Conservation (phyloP, 2,888 invertebrate species). For the Vesta saturnalis region DNA sequence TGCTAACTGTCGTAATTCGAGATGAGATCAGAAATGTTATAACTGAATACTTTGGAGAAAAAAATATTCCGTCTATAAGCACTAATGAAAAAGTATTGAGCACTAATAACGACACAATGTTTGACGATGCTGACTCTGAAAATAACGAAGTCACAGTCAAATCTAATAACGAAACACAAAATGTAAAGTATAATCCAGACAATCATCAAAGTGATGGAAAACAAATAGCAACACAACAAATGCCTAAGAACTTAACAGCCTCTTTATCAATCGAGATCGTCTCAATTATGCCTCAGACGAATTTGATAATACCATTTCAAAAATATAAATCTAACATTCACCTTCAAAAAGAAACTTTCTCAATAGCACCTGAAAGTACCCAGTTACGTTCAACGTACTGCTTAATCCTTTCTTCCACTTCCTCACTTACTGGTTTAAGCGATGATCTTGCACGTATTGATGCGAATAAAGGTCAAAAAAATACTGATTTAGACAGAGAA, state of each 20-base stretch:
- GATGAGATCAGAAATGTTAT: conserved; percentile 4
- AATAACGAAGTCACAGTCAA: too few relatives aligned
- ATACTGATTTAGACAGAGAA: too few relatives aligned
- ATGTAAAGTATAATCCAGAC: too few relatives aligned
- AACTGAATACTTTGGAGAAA: background rate
- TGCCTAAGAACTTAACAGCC: too few relatives aligned
- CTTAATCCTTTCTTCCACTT: background rate
- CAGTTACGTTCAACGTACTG: background rate
- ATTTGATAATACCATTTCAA: too few relatives aligned
- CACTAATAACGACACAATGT: too few relatives aligned
- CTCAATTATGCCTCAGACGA: background rate
- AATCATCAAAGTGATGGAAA: too few relatives aligned
- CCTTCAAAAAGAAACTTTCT: background rate
- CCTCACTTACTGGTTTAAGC: background rate
- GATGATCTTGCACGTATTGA: too few relatives aligned
- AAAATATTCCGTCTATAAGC: background rate
- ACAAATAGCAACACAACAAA: too few relatives aligned
- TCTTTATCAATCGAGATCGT: background rate
- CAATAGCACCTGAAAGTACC: background rate
- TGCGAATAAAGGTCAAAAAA: too few relatives aligned
- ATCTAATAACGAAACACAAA: too few relatives aligned
- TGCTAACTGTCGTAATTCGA: background rate
- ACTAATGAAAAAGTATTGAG: background rate
- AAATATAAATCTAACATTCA: background rate
- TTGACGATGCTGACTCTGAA: too few relatives aligned